phyloP scores from a whole-genome alignment of 2,113 vertebrate species.

The Perccottus glenii region DNA sequence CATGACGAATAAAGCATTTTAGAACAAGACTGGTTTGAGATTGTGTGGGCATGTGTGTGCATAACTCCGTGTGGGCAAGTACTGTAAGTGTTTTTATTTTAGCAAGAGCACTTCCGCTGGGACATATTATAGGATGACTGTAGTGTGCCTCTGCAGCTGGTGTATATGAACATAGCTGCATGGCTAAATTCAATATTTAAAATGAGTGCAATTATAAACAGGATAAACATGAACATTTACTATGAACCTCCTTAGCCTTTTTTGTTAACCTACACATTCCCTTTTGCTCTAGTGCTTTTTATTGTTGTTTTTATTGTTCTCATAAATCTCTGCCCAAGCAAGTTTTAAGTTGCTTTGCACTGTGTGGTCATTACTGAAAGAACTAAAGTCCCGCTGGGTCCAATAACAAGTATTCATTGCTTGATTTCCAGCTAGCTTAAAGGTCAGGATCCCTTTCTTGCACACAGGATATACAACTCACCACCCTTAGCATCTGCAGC shows the following conservation, averaged over 20 bases:
- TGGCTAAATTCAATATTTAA: conserved; percentile 22
- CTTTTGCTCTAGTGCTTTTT: neutral
- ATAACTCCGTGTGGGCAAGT: conserved; percentile 22
- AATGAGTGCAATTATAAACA: neutral
- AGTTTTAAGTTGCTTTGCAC: conserved; percentile 20
- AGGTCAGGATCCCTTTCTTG: conserved; percentile 63
- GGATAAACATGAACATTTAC: neutral
- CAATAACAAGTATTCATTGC: conserved; percentile 61
- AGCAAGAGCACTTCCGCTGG: conserved; percentile 16
- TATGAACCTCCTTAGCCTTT: neutral
- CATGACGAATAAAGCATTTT: neutral
- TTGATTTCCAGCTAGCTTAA: conserved; percentile 63
- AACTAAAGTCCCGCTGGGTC: conserved; percentile 43
- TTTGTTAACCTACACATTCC: neutral
- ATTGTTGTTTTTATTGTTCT: neutral
- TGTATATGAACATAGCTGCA: neutral
- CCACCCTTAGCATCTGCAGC: conserved; percentile 51
- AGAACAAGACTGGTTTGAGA: conserved; percentile 16
- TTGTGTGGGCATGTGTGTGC: conserved; percentile 10
- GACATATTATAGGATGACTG: conserved; percentile 27
- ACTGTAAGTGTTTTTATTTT: conserved; percentile 35
- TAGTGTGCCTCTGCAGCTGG: conserved; percentile 23
- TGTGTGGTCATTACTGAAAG: conserved; percentile 41
- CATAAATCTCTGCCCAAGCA: conserved; percentile 2
- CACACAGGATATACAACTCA: conserved; percentile 30